Conservation (phyloP, 2,113 vertebrate species). For the Seriola quinqueradiata region DNA sequence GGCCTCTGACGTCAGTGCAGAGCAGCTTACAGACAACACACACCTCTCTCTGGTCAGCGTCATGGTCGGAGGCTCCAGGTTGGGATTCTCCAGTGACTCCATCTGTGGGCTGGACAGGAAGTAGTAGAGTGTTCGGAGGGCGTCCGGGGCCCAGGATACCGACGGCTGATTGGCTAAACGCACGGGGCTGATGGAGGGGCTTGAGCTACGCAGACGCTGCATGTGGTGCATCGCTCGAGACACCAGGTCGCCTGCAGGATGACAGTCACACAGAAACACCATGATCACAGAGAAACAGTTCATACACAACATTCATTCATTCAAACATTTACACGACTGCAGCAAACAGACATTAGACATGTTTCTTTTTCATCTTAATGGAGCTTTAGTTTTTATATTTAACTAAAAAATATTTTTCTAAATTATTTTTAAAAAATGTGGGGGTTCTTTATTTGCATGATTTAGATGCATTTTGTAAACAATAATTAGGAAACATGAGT, state of each 20-base stretch:
- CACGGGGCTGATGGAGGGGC: slow-evolving; percentile 79
- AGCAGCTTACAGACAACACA: background rate
- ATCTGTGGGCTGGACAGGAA: slow-evolving; percentile 93
- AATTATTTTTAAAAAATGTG: no score
- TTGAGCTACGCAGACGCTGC: slow-evolving; percentile 86
- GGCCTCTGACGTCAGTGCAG: no score
- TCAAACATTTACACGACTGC: no score
- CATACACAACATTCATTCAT: no score
- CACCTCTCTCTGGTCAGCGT: slow-evolving; percentile 92
- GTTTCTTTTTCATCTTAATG: no score
- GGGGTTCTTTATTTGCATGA: no score
- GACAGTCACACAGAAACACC: background rate
- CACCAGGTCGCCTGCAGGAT: slow-evolving; percentile 91
- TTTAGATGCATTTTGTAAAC: no score
- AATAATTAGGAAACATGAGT: no score
- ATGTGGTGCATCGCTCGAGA: slow-evolving; percentile 95
- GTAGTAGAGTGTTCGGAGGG: slow-evolving; percentile 94
- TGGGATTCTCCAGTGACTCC: slow-evolving; percentile 95
- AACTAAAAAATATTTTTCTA: no score
- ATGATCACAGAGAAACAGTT: no score
- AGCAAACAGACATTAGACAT: no score
- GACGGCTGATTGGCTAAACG: slow-evolving; percentile 85
- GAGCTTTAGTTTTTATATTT: no score
- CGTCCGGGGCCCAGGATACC: slow-evolving; percentile 91
- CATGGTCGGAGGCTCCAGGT: slow-evolving; percentile 91